Evolutionary conservation across 2,888 invertebrate genomes (phyloP), one percentile per base, ranked within the genome.

Genomic region (Piscicola geometra): DNA sequence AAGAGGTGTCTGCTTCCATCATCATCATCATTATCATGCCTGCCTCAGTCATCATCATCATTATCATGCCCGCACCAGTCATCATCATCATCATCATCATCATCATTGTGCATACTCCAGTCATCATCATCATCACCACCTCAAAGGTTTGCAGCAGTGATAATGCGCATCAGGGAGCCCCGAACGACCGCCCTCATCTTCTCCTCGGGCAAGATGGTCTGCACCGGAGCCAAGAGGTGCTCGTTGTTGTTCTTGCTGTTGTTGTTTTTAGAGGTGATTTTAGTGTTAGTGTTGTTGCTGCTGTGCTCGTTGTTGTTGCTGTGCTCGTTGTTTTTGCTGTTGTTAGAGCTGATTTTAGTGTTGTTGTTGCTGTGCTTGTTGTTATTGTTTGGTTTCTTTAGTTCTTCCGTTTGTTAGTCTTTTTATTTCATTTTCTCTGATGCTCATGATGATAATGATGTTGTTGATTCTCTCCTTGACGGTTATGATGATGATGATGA

Each of bases 141-240:
- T 47, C 50, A 47, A 18, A 56, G 60, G 52, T 99, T 99, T 88
- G 96, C 97, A 72, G 98, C 98, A 56, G 97, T 99, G 1, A 98
- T 99, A 76, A 99, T 99, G 98, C 86, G 91, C 82, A 91, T 91
- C 80, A 89, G 97, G 83, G 97, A 92, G 71, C 89, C 89, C 0
- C 82, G 89, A 74, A 98, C 92, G 0, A 92, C 92, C 0, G 92
- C 92, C 25, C 86, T 93, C 3, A 92, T 92, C 77, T 92, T 92
- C 82, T 91, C 91, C 79, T 91, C 91, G 15, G 92, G 92, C 0
- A 93, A 92, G 87, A 92, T 92, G 92, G 92, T 92, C 3, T 92
- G 92, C 83, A 92, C 92, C 0, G 92, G 92, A 52, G 92, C 92
- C 0, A 92, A 92, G 86, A 91, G 85, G 86, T 75, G 25, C 15